Conservation (phyloP, 2,113 vertebrate species). For the Rhabdornis inornatus region DNA sequence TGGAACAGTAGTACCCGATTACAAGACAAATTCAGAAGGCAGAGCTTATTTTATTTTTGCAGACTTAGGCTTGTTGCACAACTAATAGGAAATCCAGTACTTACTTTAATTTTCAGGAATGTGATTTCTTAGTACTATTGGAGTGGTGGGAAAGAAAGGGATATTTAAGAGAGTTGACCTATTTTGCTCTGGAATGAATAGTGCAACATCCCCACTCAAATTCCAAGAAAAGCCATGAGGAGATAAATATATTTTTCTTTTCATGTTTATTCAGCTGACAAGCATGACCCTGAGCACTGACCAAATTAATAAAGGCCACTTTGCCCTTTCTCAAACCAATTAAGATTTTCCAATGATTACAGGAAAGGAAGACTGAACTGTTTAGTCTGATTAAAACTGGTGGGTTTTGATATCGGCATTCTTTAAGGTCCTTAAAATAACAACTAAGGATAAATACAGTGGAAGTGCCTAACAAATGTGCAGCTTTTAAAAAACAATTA, state of each 20-base stretch:
- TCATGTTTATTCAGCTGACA: conserved; percentile 33
- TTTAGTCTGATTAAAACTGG: not conserved
- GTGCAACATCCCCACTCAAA: not conserved
- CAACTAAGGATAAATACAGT: conserved; percentile 3
- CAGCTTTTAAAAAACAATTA: not conserved
- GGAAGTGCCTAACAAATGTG: not conserved
- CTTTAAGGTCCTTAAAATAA: not conserved
- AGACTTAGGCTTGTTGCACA: conserved; percentile 9
- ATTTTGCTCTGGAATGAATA: not conserved
- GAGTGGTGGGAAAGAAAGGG: not conserved
- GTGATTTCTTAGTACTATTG: not conserved
- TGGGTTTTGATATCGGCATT: not conserved
- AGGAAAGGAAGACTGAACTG: not conserved
- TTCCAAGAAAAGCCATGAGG: not conserved
- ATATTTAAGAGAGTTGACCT: not conserved
- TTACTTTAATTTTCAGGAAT: conserved; percentile 5
- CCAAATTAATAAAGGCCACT: not conserved
- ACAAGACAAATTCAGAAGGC: conserved; percentile 23
- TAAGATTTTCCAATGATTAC: not conserved
- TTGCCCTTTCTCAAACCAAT: not conserved
- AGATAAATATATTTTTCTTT: not conserved
- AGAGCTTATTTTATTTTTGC: conserved; percentile 38
- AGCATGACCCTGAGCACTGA: not conserved
- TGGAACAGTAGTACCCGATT: not conserved
- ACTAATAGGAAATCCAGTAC: conserved; percentile 1